phyloP scores from a whole-genome alignment of 1,140 invertebrate genomes.

The Chionoecetes opilio region DNA sequence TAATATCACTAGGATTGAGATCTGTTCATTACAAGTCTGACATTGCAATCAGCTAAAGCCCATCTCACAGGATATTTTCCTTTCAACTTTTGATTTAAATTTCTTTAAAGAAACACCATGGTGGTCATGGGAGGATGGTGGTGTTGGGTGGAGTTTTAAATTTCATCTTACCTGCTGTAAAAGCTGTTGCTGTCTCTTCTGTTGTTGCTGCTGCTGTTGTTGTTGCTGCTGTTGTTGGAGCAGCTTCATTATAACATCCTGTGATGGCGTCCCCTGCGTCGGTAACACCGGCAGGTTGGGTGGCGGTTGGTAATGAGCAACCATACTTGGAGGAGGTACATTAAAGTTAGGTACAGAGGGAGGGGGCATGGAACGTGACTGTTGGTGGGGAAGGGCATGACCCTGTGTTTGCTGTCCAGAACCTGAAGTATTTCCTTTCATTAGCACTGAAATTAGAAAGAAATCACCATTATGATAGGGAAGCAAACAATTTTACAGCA shows the following conservation, averaged over 20 bases:
- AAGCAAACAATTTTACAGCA: neutral
- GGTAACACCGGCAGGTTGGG: slow-evolving; percentile 60
- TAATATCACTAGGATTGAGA: no score
- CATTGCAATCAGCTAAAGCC: no score
- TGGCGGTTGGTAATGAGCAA: slow-evolving; percentile 61
- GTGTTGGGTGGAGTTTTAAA: no score
- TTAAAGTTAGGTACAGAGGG: slow-evolving; percentile 69
- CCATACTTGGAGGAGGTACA: slow-evolving; percentile 71
- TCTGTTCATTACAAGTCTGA: no score
- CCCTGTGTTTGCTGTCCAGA: slow-evolving; percentile 55
- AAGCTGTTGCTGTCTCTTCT: slow-evolving; percentile 54
- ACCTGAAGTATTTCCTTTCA: slow-evolving; percentile 68
- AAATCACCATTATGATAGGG: no score
- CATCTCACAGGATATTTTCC: no score
- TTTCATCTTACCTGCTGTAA: neutral
- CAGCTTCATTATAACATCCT: slow-evolving; percentile 56
- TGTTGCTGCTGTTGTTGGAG: slow-evolving; percentile 63
- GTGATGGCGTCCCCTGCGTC: slow-evolving; percentile 48
- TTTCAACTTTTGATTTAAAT: no score
- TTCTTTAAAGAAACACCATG: no score
- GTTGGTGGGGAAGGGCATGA: slow-evolving; percentile 46
- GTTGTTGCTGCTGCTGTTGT: slow-evolving; percentile 66
- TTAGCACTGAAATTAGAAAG: slow-evolving; percentile 64
- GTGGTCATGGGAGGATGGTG: no score
- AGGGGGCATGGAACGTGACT: slow-evolving; percentile 52